These are phyloP conservation scores for Acanthococcus lagerstroemiae DNA, from an alignment of 2,888 invertebrate species.

Conservation along the genomic window DNA sequence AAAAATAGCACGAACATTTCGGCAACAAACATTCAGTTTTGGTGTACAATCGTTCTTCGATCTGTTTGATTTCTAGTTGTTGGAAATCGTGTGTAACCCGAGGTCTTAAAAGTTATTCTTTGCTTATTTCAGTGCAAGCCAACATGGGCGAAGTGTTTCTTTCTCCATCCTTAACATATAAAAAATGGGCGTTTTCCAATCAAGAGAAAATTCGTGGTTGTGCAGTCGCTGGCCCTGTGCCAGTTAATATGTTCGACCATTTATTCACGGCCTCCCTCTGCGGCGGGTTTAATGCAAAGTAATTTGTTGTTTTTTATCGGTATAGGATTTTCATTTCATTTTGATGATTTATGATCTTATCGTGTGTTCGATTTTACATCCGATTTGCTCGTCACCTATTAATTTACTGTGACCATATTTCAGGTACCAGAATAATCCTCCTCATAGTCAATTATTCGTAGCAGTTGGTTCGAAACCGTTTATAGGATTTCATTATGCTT, in stretches of 20 bases:
- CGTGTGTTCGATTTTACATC: too few species aligned
- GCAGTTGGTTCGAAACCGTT: constrained; percentile 54
- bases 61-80: too few species aligned
- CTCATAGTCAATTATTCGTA: constrained; percentile 37
- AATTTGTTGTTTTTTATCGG: too few species aligned
- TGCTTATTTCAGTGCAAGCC: constrained; percentile 51
- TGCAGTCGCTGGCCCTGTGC: constrained; percentile 60
- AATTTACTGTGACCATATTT: too few species aligned
- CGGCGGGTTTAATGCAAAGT: constrained; percentile 60
- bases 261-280: constrained; percentile 67
- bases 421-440: constrained; percentile 34
- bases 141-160: constrained; percentile 50
- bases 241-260: constrained; percentile 74
- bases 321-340: too few species aligned
- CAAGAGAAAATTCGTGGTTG: constrained; percentile 66
- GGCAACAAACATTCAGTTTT: too few species aligned
- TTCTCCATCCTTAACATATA: constrained; percentile 55
- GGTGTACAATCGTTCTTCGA: too few species aligned
- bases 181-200: constrained; percentile 78
- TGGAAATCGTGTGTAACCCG: neutral
- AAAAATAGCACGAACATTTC: neutral
- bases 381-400: too few species aligned
- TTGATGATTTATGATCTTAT: too few species aligned
- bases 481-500: constrained; percentile 77
- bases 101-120: neutral